Conservation (phyloP, 2,797 vertebrate genomes). For the Notolabrus celidotus region DNA sequence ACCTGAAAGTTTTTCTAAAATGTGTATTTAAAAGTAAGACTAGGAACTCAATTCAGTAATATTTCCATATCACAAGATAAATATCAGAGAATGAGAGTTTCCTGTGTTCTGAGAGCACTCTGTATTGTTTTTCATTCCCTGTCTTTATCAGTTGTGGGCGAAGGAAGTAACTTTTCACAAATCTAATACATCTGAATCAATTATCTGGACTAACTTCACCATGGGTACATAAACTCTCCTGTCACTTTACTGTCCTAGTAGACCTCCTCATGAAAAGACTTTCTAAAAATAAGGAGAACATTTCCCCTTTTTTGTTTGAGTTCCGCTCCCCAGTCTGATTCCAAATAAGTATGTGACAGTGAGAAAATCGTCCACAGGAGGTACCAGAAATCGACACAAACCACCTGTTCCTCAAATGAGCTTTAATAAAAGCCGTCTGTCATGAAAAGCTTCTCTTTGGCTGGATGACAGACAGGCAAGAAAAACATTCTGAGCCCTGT, state of each 20-base stretch:
- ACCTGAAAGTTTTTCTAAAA: no score
- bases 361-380: no score
- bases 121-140: background rate
- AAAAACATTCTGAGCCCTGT: background rate
- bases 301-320: slow-evolving; percentile 36
- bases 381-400: no score
- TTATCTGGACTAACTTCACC: background rate
- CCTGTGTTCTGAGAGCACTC: background rate
- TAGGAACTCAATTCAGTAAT: no score
- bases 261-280: background rate
- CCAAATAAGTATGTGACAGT: background rate
- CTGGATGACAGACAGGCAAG: background rate
- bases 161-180: background rate
- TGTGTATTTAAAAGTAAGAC: no score
- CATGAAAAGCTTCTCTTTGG: background rate
- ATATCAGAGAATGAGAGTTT: background rate
- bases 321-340: slow-evolving; percentile 20
- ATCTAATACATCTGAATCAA: no score
- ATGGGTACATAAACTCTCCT: accelerated
- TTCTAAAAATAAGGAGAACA: slow-evolving; percentile 7
- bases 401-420: no score
- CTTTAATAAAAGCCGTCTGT: no score
- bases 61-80: no score
- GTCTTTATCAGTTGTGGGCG: background rate
- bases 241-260: background rate